Base-by-base conservation (phyloP, 1,140 invertebrate species). In the Trachymyrmex cornetzi region DNA sequence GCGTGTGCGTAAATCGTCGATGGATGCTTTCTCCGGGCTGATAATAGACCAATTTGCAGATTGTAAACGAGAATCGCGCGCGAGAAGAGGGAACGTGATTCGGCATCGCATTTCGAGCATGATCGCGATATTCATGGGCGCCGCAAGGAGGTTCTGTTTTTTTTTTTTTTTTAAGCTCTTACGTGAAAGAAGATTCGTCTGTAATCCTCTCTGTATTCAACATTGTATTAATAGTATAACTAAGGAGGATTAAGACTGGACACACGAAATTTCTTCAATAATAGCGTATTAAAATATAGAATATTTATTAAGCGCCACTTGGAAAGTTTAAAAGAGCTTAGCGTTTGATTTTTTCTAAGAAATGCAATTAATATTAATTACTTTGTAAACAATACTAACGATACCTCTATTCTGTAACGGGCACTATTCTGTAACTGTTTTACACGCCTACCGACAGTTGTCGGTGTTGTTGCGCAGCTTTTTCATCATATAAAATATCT, bases 31-130 rank as follows among this genome's bases (percentile, higher is more conserved):
- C 77, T 57, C 66, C 22, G 71, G 34, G 9, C 44, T 14, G 66
- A 81, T 77, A 87, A 87, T 81, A 48, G 74, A 77, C 34, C 86
- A 85, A 90, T 90, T 85, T 75, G 74, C 89, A 77, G 88, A 77
- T 89, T 87, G 55, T 82, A 87, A 87, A 87, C 85, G 77, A 82
- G 85, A 71, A 87, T 87, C 85, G 77, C 64, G 85, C 30, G 77
- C 24, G 38, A 27, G 64, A 50, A 14, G n/a, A n/a, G 82, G 48
- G 22, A 85, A 64, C 59, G 71, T 85, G 82, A 66, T 85, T 85
- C 61, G 75, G 74, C 82, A 48, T 85, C 74, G 59, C 30, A 30
- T 66, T 77, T 63, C 82, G 72, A 24, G n/a, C 24, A 67, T 24
- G 19, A 75, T 84, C 63, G 77, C 22, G 44, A 67, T 61, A 71